These are phyloP conservation scores for Orestias chungarensis DNA, from an alignment of 2,797 vertebrate species.

Conservation along the genomic window DNA sequence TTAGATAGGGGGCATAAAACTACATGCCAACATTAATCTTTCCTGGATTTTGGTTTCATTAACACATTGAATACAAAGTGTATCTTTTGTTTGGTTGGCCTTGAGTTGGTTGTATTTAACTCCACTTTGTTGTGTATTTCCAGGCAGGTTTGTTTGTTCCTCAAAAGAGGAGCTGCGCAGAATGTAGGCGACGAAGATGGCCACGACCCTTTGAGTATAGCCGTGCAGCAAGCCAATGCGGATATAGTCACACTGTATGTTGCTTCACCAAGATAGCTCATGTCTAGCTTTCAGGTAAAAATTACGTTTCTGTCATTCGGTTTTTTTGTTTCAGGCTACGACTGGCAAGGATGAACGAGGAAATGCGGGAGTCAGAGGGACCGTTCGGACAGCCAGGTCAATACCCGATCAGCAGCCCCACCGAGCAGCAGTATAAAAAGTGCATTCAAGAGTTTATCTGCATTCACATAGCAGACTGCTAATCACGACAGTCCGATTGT, in stretches of 20 bases:
- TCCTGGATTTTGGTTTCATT: too few species aligned
- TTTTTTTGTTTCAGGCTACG: slow-evolving; percentile 83
- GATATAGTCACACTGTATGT: slow-evolving; percentile 97
- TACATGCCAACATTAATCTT: too few species aligned
- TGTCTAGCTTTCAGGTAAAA: not conserved
- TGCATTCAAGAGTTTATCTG: slow-evolving; percentile 99
- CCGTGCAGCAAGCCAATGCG: slow-evolving; percentile 93
- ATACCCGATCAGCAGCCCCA: slow-evolving; percentile 92
- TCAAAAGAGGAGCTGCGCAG: slow-evolving; percentile 94
- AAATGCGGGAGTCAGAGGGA: slow-evolving; percentile 96
- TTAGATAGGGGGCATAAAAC: not conserved
- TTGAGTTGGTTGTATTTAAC: not conserved
- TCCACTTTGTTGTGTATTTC: slow-evolving; percentile 14
- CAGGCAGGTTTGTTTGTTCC: slow-evolving; percentile 97
- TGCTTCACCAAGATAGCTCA: not conserved
- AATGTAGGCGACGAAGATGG: slow-evolving; percentile 88
- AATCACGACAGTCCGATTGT: too few species aligned
- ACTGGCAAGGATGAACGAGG: slow-evolving; percentile 96
- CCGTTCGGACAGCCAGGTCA: slow-evolving; percentile 91
- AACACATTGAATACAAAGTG: not conserved
- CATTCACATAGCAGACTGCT: slow-evolving; percentile 92
- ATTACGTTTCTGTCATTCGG: not conserved
- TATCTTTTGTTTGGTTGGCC: not conserved
- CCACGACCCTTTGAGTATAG: slow-evolving; percentile 93
- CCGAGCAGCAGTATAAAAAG: slow-evolving; percentile 95